Conservation (phyloP, 30 jellyfish, hydroid and myxozoan genomes). For the Rhopilema esculentum region DNA sequence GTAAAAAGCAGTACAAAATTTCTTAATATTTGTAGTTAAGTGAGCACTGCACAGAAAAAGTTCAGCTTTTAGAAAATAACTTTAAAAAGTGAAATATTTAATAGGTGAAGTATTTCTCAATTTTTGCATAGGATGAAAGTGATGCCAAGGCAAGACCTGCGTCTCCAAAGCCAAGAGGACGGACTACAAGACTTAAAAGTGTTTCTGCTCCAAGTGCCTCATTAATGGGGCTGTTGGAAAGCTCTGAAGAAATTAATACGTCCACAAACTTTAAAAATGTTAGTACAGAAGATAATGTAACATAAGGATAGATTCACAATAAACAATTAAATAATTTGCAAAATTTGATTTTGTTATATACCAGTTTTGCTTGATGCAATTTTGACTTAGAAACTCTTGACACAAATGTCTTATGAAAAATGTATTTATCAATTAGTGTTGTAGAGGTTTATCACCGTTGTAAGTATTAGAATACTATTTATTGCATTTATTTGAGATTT, state of each 20-base stretch:
- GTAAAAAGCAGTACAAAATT: no score
- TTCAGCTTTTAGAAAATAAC: no score
- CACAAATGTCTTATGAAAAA: no score
- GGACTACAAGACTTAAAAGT: conserved; percentile 40
- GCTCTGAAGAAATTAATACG: conserved; percentile 16
- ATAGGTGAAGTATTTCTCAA: not conserved
- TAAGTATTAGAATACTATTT: not conserved
- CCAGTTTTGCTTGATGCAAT: no score
- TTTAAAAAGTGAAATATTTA: no score
- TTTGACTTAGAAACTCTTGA: no score
- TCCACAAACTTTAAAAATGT: not conserved
- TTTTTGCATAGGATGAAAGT: not conserved
- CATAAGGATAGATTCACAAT: not conserved
- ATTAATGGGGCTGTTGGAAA: conserved; percentile 49
- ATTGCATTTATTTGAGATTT: no score
- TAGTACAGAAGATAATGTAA: not conserved
- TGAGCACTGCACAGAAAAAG: no score
- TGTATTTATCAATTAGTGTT: not conserved
- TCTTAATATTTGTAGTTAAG: no score
- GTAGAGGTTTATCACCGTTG: not conserved
- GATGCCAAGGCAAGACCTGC: conserved; percentile 38
- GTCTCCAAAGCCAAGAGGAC: conserved; percentile 67
- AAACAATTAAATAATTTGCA: no score
- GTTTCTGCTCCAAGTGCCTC: conserved; percentile 44
- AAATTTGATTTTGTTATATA: no score